Conservation (phyloP, 2,113 vertebrate genomes). For the Cebidichthys violaceus region DNA sequence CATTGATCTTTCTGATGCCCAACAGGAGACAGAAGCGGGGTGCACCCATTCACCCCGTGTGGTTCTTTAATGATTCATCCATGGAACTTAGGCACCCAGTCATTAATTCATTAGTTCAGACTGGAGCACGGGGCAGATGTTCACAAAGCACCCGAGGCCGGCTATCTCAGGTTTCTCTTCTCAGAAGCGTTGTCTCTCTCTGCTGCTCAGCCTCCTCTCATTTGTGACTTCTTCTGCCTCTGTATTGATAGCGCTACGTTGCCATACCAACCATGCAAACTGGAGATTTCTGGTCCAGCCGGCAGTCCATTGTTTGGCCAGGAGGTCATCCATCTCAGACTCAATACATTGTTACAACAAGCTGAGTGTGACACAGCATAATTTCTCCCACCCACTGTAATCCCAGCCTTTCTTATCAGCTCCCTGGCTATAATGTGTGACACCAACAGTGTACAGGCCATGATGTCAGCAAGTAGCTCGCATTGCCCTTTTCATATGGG, state of each 20-base stretch:
- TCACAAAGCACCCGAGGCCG: constrained; percentile 50
- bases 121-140: constrained; percentile 40
- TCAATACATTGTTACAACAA: constrained; percentile 31
- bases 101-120: constrained; percentile 77
- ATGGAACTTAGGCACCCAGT: constrained; percentile 66
- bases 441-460: neutral
- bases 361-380: constrained; percentile 47
- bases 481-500: neutral
- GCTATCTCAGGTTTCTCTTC: constrained; percentile 72
- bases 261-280: constrained; percentile 61
- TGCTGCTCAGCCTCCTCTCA: constrained; percentile 39
- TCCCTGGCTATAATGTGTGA: constrained; percentile 2
- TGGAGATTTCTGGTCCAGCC: constrained; percentile 46
- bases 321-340: constrained; percentile 57
- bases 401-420: constrained; percentile 24
- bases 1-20: constrained; percentile 3
- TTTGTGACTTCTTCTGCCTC: constrained; percentile 42
- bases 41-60: constrained; percentile 35
- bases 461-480: constrained; percentile 1
- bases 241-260: constrained; percentile 58
- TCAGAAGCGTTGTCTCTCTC: constrained; percentile 34
- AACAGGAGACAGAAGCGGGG: constrained; percentile 21
- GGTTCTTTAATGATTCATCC: constrained; percentile 77
- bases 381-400: constrained; percentile 28
- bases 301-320: constrained; percentile 50